Percentiles rank a stretch among this genome's conserved stretches.
Conservation (phyloP, 2,888 invertebrate genomes). For the Luperina nickerlii region DNA sequence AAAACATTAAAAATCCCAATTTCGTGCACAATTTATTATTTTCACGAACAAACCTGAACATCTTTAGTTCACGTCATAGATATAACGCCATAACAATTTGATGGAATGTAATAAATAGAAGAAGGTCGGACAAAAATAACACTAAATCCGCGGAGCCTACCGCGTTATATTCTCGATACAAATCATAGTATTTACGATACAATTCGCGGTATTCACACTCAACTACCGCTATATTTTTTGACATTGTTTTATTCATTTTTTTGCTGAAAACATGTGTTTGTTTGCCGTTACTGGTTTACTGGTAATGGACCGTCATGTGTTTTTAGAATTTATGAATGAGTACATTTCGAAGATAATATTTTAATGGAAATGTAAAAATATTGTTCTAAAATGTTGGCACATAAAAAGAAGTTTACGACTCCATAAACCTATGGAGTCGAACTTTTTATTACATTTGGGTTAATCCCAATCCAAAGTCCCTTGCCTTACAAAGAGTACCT, state of each 20-base stretch:
- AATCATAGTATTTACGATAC: constrained; percentile 31
- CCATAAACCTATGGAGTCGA: not conserved
- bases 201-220: constrained; percentile 23
- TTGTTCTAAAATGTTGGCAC: not conserved
- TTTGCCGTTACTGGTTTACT: not conserved
- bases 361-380: not conserved
- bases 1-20: not conserved
- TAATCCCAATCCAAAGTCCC: constrained; percentile 2
- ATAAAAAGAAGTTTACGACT: constrained; percentile 21
- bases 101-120: constrained; percentile 56
- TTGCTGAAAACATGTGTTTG: not conserved
- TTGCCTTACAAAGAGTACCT: not conserved
- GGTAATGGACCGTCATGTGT: not conserved
- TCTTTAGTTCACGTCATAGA: constrained; percentile 23
- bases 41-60: not conserved
- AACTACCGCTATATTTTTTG: constrained; percentile 18
- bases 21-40: constrained; percentile 14
- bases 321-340: not conserved
- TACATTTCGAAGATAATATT: constrained; percentile 2
- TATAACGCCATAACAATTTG: constrained; percentile 52
- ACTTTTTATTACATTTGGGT: constrained; percentile 4
- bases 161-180: constrained; percentile 27
- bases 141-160: constrained; percentile 43
- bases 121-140: constrained; percentile 55
- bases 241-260: not conserved